A percentile compares a stretch with the other conserved stretches of the same genome.
These are phyloP conservation scores for Coreoperca whiteheadi DNA, from an alignment of 2,113 vertebrate genomes.

Conservation along the genomic window DNA sequence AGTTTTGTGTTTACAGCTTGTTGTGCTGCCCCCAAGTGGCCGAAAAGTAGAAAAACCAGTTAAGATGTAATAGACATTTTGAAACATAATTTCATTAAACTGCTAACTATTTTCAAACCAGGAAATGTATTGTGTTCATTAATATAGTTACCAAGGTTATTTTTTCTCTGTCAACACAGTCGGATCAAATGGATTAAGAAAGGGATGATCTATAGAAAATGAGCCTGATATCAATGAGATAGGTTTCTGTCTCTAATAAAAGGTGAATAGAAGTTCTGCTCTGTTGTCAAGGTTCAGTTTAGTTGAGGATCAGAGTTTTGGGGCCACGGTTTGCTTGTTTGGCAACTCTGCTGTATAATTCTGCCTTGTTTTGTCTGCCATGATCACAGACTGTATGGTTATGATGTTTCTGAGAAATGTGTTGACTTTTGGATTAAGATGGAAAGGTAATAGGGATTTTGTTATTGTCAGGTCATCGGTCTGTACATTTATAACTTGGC, in stretches of 20 bases:
- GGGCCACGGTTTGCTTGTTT: constrained; percentile 22
- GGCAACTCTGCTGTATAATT: constrained; percentile 8
- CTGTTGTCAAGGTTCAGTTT: background rate
- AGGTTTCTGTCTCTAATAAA: background rate
- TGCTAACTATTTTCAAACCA: background rate
- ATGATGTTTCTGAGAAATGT: constrained; percentile 25
- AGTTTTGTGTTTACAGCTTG: background rate
- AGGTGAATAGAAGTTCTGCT: background rate
- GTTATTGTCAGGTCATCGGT: constrained; percentile 59
- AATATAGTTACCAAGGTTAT: background rate
- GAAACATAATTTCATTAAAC: background rate
- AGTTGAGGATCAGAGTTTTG: background rate
- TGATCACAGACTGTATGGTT: background rate
- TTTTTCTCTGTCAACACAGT: background rate
- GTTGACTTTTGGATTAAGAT: constrained; percentile 59
- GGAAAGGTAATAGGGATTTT: constrained; percentile 16
- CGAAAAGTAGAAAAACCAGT: background rate
- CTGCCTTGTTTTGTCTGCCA: constrained; percentile 27
- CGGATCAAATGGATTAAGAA: background rate
- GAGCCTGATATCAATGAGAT: background rate
- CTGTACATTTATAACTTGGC: constrained; percentile 39
- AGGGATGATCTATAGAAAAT: background rate
- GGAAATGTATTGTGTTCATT: background rate
- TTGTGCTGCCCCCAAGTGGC: background rate
- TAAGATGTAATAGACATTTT: background rate